phyloP scores from a whole-genome alignment of 2,113 vertebrate genomes.

The Pelvicachromis taeniatus region DNA sequence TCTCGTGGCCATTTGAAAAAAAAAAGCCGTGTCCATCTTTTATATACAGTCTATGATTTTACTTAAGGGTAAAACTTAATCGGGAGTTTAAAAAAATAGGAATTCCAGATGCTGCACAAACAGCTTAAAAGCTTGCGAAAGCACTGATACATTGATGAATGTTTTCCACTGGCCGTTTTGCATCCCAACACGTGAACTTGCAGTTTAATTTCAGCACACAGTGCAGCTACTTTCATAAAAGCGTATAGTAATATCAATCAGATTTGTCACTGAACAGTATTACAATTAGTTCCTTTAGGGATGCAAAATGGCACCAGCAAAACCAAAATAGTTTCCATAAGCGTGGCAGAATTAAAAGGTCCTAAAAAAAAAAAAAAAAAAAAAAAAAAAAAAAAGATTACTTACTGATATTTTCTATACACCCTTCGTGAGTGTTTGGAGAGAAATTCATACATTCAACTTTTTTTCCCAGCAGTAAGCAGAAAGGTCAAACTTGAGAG shows the following conservation, averaged over 20 bases:
- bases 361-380: conserved; percentile 10
- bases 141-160: conserved; percentile 26
- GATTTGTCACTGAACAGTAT: background rate
- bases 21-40: background rate
- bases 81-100: background rate
- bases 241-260: background rate
- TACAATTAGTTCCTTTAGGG: background rate
- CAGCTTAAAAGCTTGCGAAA: conserved; percentile 35
- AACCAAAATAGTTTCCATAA: conserved; percentile 26
- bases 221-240: background rate
- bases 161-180: conserved; percentile 47
- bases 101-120: conserved; percentile 15
- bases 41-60: background rate
- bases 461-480: conserved; percentile 22
- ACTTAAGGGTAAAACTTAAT: background rate
- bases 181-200: conserved; percentile 21
- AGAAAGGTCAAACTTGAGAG: conserved; percentile 2
- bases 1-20: background rate
- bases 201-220: background rate
- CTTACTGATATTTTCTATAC: conserved; percentile 88
- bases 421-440: conserved; percentile 83
- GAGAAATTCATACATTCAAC: conserved; percentile 79
- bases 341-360: conserved; percentile 18
- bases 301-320: conserved; percentile 50
- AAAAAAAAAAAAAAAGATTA: conserved; percentile 54